Percentiles rank a stretch among this genome's conserved stretches.
Conservation (phyloP, 2,113 vertebrate species). For the Phrynosoma platyrhinos region DNA sequence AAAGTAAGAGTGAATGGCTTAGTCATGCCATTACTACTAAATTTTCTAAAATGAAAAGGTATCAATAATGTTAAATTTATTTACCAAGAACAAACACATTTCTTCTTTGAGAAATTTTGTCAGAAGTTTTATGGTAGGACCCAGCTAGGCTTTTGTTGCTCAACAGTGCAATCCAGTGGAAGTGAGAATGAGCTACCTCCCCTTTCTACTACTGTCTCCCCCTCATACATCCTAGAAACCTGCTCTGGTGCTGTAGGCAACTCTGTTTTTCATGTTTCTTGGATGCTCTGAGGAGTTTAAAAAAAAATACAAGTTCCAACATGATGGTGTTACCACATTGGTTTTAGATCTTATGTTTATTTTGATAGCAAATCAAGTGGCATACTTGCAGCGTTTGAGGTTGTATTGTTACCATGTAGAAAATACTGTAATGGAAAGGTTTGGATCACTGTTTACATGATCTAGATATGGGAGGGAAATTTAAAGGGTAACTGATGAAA, state of each 20-base stretch:
- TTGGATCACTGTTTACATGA: not conserved
- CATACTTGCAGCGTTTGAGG: not conserved
- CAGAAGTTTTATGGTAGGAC: no score
- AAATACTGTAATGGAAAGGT: not conserved
- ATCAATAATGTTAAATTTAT: not conserved
- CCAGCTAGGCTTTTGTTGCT: no score
- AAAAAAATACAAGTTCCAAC: no score
- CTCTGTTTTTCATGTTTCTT: no score
- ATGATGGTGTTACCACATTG: no score
- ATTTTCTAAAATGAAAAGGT: not conserved
- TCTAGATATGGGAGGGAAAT: not conserved
- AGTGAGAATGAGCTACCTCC: no score
- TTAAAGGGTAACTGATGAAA: not conserved
- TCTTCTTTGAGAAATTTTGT: not conserved
- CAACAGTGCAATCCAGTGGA: not conserved
- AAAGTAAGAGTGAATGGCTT: not conserved
- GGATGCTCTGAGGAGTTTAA: no score
- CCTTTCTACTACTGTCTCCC: no score
- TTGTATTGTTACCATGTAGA: not conserved
- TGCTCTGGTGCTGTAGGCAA: no score
- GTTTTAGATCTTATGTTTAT: not conserved
- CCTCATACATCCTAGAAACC: no score
- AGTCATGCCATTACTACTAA: not conserved
- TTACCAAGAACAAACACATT: not conserved
- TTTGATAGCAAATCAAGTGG: not conserved